These are phyloP conservation scores for Propsilocerus akamusi DNA, from an alignment of 1,140 invertebrate genomes.

Conservation along the genomic window DNA sequence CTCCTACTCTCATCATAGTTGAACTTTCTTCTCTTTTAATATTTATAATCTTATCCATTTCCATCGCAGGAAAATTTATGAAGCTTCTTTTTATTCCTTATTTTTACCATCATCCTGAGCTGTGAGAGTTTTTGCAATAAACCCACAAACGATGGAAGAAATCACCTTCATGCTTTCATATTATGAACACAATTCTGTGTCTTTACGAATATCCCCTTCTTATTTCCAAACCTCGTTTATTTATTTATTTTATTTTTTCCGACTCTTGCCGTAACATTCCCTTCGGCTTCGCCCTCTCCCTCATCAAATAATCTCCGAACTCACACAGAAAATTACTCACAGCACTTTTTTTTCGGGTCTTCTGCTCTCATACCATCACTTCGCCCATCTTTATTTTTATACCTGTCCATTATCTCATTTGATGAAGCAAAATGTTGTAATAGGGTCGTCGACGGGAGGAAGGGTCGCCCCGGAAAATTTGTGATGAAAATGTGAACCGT, in stretches of 20 bases:
- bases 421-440: constrained; percentile 1
- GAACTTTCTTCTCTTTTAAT: constrained; percentile 4
- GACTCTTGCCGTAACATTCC: background rate
- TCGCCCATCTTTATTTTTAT: constrained; percentile 4
- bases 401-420: constrained; percentile 3
- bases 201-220: background rate
- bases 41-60: constrained; percentile 4
- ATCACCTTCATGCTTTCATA: background rate
- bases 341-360: too few species aligned
- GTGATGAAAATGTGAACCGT: constrained; percentile 2
- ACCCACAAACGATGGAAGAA: background rate
- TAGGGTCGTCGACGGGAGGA: background rate
- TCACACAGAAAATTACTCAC: too few species aligned
- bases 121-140: too few species aligned
- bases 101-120: background rate
- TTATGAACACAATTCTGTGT: background rate
- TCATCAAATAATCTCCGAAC: background rate
- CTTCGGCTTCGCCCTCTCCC: background rate
- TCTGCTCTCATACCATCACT: too few species aligned
- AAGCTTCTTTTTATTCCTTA: background rate
- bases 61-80: constrained; percentile 3
- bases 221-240: constrained; percentile 2
- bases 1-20: too few species aligned
- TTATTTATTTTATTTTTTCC: constrained; percentile 1
- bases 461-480: too few species aligned